Conservation (phyloP, 2,888 invertebrate species). For the Lissocephala sabroskyi region DNA sequence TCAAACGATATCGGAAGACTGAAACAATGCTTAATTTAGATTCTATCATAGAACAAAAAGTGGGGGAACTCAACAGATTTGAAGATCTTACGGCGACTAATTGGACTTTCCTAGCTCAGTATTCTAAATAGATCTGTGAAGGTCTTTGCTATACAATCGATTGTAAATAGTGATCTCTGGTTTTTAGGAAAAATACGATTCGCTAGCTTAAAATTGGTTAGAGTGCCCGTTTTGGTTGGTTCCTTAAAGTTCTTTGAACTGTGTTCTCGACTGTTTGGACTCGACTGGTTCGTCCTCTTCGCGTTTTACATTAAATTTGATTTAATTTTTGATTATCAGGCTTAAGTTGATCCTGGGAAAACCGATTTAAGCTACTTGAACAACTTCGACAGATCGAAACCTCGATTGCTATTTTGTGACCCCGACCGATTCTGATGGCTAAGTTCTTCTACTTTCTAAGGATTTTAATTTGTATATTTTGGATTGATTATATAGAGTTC, state of each 20-base stretch:
- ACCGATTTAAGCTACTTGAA: not conserved
- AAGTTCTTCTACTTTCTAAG: constrained; percentile 5
- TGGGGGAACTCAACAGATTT: too few species aligned
- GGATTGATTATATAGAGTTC: constrained; percentile 21
- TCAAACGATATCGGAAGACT: constrained; percentile 12
- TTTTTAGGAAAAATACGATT: too few species aligned
- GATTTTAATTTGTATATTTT: constrained; percentile 35
- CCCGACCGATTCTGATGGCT: not conserved
- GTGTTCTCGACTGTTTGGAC: not conserved
- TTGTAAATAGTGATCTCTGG: too few species aligned
- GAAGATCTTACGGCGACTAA: too few species aligned
- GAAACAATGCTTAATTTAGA: constrained; percentile 27
- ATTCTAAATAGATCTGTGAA: too few species aligned
- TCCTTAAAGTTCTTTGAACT: constrained; percentile 40
- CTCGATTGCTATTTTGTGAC: not conserved
- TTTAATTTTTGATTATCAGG: constrained; percentile 70
- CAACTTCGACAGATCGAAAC: not conserved
- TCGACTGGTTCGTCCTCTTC: not conserved
- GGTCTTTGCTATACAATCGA: too few species aligned
- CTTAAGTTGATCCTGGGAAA: constrained; percentile 21
- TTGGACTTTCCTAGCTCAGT: too few species aligned
- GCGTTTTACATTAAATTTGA: constrained; percentile 64
- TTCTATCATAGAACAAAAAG: too few species aligned
- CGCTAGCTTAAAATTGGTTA: too few species aligned
- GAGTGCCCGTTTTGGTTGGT: constrained; percentile 42